Evolutionary conservation across 2,888 invertebrate species (phyloP).

Genomic region (Liodrosophila aerea): DNA sequence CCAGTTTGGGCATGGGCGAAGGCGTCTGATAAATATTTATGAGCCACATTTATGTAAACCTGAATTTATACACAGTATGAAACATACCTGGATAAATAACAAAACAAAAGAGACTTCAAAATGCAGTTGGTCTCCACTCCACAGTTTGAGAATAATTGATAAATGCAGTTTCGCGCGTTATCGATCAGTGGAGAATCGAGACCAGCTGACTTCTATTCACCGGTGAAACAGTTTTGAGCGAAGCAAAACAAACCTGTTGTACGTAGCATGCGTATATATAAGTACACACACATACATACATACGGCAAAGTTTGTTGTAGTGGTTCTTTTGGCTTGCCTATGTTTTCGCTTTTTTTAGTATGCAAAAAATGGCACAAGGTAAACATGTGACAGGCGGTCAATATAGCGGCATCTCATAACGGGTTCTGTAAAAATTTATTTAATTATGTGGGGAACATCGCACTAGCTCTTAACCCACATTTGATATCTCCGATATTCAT

Average conservation of each 20-base stretch:
- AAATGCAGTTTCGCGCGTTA: constrained; percentile 14
- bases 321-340: constrained; percentile 21
- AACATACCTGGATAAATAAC: constrained; percentile 16
- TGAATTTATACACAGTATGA: constrained; percentile 35
- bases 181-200: constrained; percentile 48
- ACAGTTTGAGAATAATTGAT: constrained; percentile 47
- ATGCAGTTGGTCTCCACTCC: constrained; percentile 32
- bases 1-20: constrained; percentile 55
- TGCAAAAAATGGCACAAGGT: constrained; percentile 59
- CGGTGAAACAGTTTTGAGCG: constrained; percentile 13
- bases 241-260: constrained; percentile 52
- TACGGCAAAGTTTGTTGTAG: constrained; percentile 22
- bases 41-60: constrained; percentile 56
- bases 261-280: constrained; percentile 31
- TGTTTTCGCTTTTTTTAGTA: constrained; percentile 66
- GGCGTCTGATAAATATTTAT: constrained; percentile 63
- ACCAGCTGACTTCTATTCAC: constrained; percentile 12
- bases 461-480: constrained; percentile 8
- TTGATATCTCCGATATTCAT: neutral
- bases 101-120: constrained; percentile 12
- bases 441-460: constrained; percentile 1
- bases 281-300: constrained; percentile 23
- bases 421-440: constrained; percentile 10
- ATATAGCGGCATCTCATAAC: constrained; percentile 29
- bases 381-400: constrained; percentile 49